A percentile compares a stretch with the other conserved stretches of the same genome.
phyloP scores from a whole-genome alignment of 2,888 invertebrate species.

The Polyommatus icarus region DNA sequence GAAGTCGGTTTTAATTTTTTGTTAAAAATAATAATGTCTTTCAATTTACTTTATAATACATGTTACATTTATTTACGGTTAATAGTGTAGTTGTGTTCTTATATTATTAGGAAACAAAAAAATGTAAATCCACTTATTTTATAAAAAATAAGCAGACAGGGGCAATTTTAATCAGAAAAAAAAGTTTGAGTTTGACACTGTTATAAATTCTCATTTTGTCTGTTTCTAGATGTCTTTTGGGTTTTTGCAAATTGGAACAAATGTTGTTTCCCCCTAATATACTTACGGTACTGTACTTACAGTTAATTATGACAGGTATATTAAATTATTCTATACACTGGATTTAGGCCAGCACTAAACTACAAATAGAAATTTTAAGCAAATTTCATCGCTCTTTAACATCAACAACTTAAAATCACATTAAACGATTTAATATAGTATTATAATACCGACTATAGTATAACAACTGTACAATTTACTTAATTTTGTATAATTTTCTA shows the following conservation, averaged over 20 bases:
- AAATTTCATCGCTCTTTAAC: neutral
- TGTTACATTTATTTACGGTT: slow-evolving; percentile 37
- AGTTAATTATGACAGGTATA: neutral
- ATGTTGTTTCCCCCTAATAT: neutral
- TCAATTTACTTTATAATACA: slow-evolving; percentile 53
- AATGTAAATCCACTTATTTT: neutral
- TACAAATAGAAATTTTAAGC: slow-evolving; percentile 1
- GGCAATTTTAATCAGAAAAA: neutral
- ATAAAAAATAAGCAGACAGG: neutral
- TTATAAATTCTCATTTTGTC: neutral
- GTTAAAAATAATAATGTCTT: no score
- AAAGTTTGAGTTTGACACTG: neutral
- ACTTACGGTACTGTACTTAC: neutral
- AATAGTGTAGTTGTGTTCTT: slow-evolving; percentile 33
- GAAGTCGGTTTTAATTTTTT: no score
- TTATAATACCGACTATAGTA: neutral
- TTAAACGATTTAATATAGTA: neutral
- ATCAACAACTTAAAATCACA: neutral
- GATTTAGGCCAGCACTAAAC: slow-evolving; percentile 30
- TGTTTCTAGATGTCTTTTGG: neutral
- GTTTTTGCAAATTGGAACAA: neutral
- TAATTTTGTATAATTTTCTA: slow-evolving; percentile 6
- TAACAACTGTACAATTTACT: slow-evolving; percentile 24
- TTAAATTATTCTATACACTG: slow-evolving; percentile 9
- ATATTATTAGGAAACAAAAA: neutral